These are phyloP conservation scores for Arctocebus calabarensis DNA, from an alignment of 2,797 vertebrate genomes.

Conservation along the genomic window DNA sequence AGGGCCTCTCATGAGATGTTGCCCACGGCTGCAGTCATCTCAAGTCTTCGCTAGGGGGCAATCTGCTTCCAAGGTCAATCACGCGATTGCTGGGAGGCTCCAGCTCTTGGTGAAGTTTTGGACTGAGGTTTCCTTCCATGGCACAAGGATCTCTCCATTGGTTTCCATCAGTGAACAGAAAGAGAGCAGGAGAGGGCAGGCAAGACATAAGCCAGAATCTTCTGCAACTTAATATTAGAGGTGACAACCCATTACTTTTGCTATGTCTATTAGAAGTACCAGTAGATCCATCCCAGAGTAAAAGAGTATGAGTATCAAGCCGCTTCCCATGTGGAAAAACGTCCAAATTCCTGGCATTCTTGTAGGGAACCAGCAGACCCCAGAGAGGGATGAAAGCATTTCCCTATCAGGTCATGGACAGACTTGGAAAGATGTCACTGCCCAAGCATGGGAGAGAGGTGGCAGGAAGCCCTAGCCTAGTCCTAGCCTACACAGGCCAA, in stretches of 20 bases:
- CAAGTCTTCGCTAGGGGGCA: neutral
- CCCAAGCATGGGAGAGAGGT: neutral
- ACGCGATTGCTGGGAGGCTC: rapidly evolving
- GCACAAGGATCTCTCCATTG: neutral
- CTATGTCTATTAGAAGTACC: neutral
- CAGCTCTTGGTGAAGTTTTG: neutral
- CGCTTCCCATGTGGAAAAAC: neutral
- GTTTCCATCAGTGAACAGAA: neutral
- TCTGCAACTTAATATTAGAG: neutral
- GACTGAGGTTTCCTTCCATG: neutral
- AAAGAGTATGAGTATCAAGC: neutral
- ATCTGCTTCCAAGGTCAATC: neutral
- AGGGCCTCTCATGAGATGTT: neutral
- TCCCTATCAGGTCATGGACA: neutral
- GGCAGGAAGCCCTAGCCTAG: neutral
- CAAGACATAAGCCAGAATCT: neutral
- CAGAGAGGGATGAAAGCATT: neutral
- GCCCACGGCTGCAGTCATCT: neutral
- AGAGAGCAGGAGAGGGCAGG: neutral
- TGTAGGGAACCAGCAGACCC: neutral
- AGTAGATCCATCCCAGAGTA: neutral
- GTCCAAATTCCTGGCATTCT: neutral
- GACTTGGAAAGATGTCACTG: neutral
- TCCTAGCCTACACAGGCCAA: neutral
- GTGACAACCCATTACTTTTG: neutral